Evolutionary conservation across 2,113 vertebrate genomes (phyloP).

Genomic region (Rhinoptilus africanus): DNA sequence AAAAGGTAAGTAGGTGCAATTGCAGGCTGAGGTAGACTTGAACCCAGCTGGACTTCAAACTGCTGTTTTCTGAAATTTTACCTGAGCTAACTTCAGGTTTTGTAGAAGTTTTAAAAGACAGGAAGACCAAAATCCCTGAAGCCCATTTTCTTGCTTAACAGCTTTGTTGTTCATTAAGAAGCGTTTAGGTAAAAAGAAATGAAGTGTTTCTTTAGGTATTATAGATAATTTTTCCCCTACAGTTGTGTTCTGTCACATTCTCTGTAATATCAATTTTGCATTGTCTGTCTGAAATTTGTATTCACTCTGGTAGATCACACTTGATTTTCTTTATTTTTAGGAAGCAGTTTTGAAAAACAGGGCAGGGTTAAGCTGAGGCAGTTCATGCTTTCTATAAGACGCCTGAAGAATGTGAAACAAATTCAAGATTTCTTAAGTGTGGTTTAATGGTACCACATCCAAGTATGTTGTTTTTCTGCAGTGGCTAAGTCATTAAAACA

Average conservation of each 20-base stretch:
- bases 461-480: constrained; percentile 17
- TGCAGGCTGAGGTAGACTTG: background rate
- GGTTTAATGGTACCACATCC: background rate
- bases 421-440: background rate
- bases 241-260: background rate
- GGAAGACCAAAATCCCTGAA: background rate
- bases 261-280: background rate
- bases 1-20: background rate
- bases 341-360: constrained; percentile 1
- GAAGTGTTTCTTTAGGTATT: background rate
- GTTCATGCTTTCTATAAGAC: background rate
- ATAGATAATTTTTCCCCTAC: background rate
- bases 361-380: constrained; percentile 14
- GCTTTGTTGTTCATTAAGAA: background rate
- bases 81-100: background rate
- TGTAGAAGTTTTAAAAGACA: background rate
- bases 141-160: background rate
- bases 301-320: background rate
- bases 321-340: constrained; percentile 12
- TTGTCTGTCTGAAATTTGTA: background rate
- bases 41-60: background rate
- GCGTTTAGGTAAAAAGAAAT: background rate
- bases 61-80: background rate
- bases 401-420: constrained; percentile 22
- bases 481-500: background rate